Conservation (phyloP, 2,113 vertebrate genomes). For the Nesogale talazaci region DNA sequence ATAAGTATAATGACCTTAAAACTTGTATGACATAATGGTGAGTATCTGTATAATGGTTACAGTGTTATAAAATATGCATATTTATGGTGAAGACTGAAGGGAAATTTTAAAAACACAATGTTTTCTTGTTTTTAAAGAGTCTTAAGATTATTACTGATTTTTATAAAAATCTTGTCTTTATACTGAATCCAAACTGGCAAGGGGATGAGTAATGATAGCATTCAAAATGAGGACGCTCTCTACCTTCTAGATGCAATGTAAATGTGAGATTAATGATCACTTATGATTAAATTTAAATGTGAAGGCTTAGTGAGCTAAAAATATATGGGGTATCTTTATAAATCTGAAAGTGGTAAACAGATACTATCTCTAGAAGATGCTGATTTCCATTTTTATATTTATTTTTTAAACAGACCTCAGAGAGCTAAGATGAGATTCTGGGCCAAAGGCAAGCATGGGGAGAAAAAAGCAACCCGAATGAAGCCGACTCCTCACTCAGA, state of each 20-base stretch:
- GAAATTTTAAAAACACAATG: background rate
- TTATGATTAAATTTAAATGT: constrained; percentile 33
- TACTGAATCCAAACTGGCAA: constrained; percentile 14
- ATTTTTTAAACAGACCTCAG: constrained; percentile 87
- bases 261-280: constrained; percentile 15
- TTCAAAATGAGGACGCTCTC: background rate
- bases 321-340: background rate
- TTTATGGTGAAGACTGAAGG: background rate
- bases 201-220: background rate
- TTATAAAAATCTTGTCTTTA: background rate
- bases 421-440: constrained; percentile 96
- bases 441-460: constrained; percentile 93
- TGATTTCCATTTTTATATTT: constrained; percentile 54
- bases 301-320: constrained; percentile 27
- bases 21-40: background rate
- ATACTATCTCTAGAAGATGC: background rate
- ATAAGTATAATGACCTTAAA: constrained; percentile 38
- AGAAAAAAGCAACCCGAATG: constrained; percentile 91
- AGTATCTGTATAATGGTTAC: background rate
- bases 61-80: constrained; percentile 1
- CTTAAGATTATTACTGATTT: constrained; percentile 21
- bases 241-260: constrained; percentile 38
- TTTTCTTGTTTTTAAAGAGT: constrained; percentile 33
- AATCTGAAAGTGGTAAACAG: constrained; percentile 11
- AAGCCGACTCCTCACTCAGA: constrained; percentile 91